Evolutionary conservation across 2,113 vertebrate species (phyloP), one percentile per base, ranked within the genome.

Genomic region (Amphiprion ocellaris): DNA sequence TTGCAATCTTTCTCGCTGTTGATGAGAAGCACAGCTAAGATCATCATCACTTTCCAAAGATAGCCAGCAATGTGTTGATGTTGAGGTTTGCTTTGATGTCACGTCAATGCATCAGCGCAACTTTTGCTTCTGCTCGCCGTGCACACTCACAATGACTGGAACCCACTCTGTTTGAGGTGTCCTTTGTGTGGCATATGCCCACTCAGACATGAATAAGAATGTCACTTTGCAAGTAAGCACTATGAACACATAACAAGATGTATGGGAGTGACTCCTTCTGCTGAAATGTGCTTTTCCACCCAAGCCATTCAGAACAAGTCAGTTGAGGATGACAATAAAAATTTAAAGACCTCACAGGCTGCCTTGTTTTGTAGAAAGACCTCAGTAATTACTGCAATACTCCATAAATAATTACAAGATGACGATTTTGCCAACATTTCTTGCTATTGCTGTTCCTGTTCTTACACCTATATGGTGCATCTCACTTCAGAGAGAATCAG

Each of bases 221-320:
- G 93, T 84, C 92, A 95, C 83, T 88, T 92, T 90, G 93, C 87
- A 87, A 91, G 83, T 86, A 87, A 84, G 92, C 89, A 89, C 83
- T 76, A 81, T 80, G 79, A 87, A 62, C 66, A 49, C 81, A 60
- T 74, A 30, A 67, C 75, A 69, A 82, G 79, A 83, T 82, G 82
- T 80, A 79, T 60, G 84, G 60, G 63, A 71, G 81, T 92, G 92
- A 88, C 93, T 91, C 88, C 82, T 89, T 83, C 46, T 73, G 87
- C 83, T 86, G 85, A 82, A 91, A 91, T 62, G 70, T 58, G 73
- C 76, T 81, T 83, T 92, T 84, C 78, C 49, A 72, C 67, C 60
- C 50, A 55, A 66, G 69, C 71, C 82, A n/a, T 63, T 73, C 30
- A 54, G 53, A 86, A 76, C 76, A 78, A 85, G 82, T 24, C 49